Percentiles rank a stretch among this genome's conserved stretches.
Conservation (phyloP, 2,888 invertebrate genomes). For the Pheosia gnoma region DNA sequence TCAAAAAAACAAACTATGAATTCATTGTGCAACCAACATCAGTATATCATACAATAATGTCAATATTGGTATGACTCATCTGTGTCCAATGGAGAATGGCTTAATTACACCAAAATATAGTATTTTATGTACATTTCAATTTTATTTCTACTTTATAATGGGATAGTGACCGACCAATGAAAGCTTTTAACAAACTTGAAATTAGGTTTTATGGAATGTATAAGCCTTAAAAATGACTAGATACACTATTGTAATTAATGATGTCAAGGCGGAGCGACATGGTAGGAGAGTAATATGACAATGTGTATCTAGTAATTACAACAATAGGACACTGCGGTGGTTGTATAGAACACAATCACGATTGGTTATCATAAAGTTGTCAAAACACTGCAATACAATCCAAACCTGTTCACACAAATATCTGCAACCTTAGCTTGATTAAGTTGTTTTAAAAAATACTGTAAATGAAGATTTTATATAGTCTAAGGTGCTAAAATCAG, state of each 20-base stretch:
- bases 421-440: slow-evolving; percentile 64
- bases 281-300: slow-evolving; percentile 43
- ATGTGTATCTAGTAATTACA: slow-evolving; percentile 67
- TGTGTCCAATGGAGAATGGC: slow-evolving; percentile 49
- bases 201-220: slow-evolving; percentile 79
- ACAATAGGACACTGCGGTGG: slow-evolving; percentile 61
- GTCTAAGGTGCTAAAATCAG: slow-evolving; percentile 63
- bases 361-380: slow-evolving; percentile 58
- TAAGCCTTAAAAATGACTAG: slow-evolving; percentile 73
- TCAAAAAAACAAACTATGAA: background rate
- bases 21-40: slow-evolving; percentile 4
- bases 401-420: slow-evolving; percentile 56
- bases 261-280: slow-evolving; percentile 23
- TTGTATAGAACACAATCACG: slow-evolving; percentile 61
- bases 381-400: slow-evolving; percentile 75
- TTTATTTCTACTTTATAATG: slow-evolving; percentile 43
- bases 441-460: slow-evolving; percentile 24
- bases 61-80: slow-evolving; percentile 17
- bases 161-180: slow-evolving; percentile 61
- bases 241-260: slow-evolving; percentile 52
- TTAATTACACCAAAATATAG: slow-evolving; percentile 37
- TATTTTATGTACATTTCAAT: slow-evolving; percentile 51
- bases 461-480: background rate
- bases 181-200: slow-evolving; percentile 67
- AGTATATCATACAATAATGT: slow-evolving; percentile 14